Percentiles rank a stretch among this genome's conserved stretches.
These are phyloP conservation scores for Synanthedon tipuliformis DNA, from an alignment of 2,888 invertebrate species.

Conservation along the genomic window DNA sequence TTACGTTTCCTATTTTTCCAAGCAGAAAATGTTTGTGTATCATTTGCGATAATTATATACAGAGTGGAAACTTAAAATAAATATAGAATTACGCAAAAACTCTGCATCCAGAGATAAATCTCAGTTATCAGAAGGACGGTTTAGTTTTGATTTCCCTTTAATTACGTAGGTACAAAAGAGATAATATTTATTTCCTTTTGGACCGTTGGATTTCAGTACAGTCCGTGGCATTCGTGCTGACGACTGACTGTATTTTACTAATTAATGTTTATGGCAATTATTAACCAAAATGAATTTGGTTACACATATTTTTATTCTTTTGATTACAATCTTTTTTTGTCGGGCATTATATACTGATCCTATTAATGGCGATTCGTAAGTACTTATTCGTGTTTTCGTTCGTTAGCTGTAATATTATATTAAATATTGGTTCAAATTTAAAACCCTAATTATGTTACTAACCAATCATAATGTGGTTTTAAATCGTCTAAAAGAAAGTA, in stretches of 20 bases:
- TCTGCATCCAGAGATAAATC: constrained; percentile 15
- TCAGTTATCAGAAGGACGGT: constrained; percentile 6
- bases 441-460: no score
- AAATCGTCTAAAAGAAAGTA: neutral
- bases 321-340: constrained; percentile 28
- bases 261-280: no score
- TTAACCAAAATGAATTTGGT: constrained; percentile 28
- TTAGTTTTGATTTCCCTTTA: constrained; percentile 23
- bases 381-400: constrained; percentile 6
- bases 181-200: constrained; percentile 23
- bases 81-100: constrained; percentile 11
- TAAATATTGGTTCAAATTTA: no score
- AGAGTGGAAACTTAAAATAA: neutral
- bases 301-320: constrained; percentile 29
- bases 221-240: constrained; percentile 30
- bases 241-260: constrained; percentile 14
- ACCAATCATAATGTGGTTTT: no score
- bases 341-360: constrained; percentile 36
- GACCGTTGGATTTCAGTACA: constrained; percentile 33
- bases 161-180: constrained; percentile 20
- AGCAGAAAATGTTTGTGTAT: no score
- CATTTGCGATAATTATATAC: no score
- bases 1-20: no score
- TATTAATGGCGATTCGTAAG: constrained; percentile 27
- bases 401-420: neutral